Evolutionary conservation across 2,113 vertebrate species (phyloP), one percentile per base, ranked within the genome.

Genomic region (Symphodus melops): DNA sequence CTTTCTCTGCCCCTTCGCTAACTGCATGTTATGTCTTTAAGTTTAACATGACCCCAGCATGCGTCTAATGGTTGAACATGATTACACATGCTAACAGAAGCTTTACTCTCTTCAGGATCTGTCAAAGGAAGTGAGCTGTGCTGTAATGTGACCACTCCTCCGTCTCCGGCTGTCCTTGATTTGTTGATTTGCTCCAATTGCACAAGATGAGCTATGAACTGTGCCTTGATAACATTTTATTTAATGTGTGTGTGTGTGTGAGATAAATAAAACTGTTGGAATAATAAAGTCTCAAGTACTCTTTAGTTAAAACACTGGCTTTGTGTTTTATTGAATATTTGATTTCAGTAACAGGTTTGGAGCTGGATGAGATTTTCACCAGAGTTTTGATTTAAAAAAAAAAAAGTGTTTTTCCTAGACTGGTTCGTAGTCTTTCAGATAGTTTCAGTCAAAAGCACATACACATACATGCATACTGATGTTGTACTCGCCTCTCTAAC

Each of bases 121-220:
- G 3, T 68, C 77, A 2, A 92, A 94, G 55, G 94, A 95, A 57
- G 23, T 83, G 23, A 94, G 89, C 77, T 96, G 95, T 90, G 81
- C 78, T 3, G 39, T 96, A 61, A 96, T 96, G 95, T 96, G 88
- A 91, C 17, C 4, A 5, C 44, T 17, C 33, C 16, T 54, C 20
- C 42, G 11, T 16, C 11, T 11, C 11, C 55, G 62, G 54, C 23
- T 37, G n/a, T 58, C 19, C 63, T 9, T 7, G 9, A 7, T 17
- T 17, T 48, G 46, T 17, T n/a, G 3, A 8, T n/a, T 19, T n/a
- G 48, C 19, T n/a, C 7, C 6, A n/a, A n/a, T n/a, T n/a, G 48
- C 19, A 19, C 48, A n/a, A n/a, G 17, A n/a, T 2, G 4, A 48
- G 46, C 14, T 19, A 11, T 41, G 39, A 41, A 41, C 39, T 41